A percentile compares a stretch with the other conserved stretches of the same genome.
Evolutionary conservation across 2,888 invertebrate genomes (phyloP).

Genomic region (Schizaphis graminum): DNA sequence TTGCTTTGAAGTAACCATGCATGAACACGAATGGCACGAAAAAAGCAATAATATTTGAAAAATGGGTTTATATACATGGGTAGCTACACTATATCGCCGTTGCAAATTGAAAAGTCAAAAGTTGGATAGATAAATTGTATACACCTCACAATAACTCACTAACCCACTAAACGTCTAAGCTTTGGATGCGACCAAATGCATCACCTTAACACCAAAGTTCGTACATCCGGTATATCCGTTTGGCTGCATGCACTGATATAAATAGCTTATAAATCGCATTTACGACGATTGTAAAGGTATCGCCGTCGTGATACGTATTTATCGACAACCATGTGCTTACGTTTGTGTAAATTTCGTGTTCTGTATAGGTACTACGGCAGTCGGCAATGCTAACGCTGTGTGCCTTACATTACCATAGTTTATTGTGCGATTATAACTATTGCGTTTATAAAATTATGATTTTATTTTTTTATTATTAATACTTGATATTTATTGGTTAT

Average conservation of each 20-base stretch:
- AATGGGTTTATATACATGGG: background rate
- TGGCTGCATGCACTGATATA: background rate
- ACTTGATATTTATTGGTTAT: background rate
- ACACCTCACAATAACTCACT: background rate
- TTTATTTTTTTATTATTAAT: background rate
- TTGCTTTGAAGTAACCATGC: background rate
- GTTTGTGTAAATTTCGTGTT: too few species aligned
- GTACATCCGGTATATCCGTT: background rate
- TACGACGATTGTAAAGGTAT: background rate
- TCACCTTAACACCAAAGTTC: background rate
- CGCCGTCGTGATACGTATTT: background rate
- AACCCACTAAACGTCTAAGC: background rate
- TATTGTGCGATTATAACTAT: background rate
- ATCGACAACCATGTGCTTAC: background rate
- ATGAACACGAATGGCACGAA: background rate
- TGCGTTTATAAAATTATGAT: background rate
- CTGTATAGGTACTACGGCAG: too few species aligned
- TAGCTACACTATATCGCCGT: background rate
- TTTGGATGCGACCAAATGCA: background rate
- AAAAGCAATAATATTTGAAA: background rate
- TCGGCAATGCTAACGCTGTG: too few species aligned
- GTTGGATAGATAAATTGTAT: background rate
- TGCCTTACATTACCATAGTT: too few species aligned
- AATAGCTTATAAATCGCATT: background rate
- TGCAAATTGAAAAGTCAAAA: slow-evolving; percentile 3